Conservation (phyloP, 2,888 invertebrate genomes). For the Brassicogethes aeneus region DNA sequence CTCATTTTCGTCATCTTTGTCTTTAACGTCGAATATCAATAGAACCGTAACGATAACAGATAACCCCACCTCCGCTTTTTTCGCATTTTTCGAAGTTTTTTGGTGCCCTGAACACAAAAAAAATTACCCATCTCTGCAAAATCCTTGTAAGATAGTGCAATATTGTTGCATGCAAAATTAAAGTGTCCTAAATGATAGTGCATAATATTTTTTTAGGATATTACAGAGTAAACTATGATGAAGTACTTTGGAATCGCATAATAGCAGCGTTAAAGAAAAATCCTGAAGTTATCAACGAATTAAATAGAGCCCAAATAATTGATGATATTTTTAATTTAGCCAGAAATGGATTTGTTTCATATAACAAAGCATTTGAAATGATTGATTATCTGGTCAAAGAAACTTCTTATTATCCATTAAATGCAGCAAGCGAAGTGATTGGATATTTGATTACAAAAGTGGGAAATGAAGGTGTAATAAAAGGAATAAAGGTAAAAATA, state of each 20-base stretch:
- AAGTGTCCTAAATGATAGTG: too few species aligned
- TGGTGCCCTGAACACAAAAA: too few species aligned
- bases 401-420: constrained; percentile 71
- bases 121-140: too few species aligned
- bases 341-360: constrained; percentile 52
- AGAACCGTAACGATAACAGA: too few species aligned
- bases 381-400: constrained; percentile 61
- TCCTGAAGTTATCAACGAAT: constrained; percentile 47
- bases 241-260: constrained; percentile 47
- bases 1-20: too few species aligned
- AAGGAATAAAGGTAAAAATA: background rate
- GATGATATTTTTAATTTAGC: constrained; percentile 73
- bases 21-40: too few species aligned
- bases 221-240: constrained; percentile 60
- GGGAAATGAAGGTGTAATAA: constrained; percentile 10
- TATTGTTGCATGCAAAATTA: too few species aligned
- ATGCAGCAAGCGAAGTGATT: constrained; percentile 48
- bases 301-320: constrained; percentile 67
- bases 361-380: constrained; percentile 54
- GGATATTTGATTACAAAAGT: constrained; percentile 23
- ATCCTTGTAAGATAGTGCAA: too few species aligned
- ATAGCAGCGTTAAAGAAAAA: constrained; percentile 39
- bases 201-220: constrained; percentile 47
- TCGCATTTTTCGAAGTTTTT: too few species aligned
- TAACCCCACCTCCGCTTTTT: too few species aligned